Conservation (phyloP, 2,113 vertebrate genomes). For the Lipophrys pholis region DNA sequence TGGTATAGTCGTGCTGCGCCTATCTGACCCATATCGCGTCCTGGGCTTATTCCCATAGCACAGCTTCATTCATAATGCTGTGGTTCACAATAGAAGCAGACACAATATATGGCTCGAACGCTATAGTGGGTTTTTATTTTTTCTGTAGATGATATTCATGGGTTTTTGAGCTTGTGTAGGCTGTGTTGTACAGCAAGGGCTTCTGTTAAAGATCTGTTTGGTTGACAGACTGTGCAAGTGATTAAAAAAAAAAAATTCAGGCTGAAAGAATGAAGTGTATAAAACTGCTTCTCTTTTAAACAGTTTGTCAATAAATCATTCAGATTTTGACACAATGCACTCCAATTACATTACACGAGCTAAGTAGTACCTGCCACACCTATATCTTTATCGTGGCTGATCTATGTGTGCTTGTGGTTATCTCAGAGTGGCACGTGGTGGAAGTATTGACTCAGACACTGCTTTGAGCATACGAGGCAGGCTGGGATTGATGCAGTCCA, state of each 20-base stretch:
- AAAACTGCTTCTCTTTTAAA: background rate
- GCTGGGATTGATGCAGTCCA: constrained; percentile 70
- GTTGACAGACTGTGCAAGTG: background rate
- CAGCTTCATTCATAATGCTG: constrained; percentile 54
- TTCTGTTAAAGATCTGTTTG: background rate
- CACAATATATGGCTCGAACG: constrained; percentile 25
- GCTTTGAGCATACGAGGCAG: constrained; percentile 54
- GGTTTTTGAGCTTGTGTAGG: constrained; percentile 2
- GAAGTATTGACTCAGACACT: constrained; percentile 64
- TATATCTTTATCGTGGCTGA: constrained; percentile 28
- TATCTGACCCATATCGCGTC: constrained; percentile 72
- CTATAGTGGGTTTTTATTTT: constrained; percentile 4
- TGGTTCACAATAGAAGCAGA: constrained; percentile 48
- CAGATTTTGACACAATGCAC: background rate
- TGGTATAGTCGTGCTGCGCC: constrained; percentile 50
- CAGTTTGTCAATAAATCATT: background rate
- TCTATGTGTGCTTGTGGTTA: constrained; percentile 51
- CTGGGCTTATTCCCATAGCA: constrained; percentile 59
- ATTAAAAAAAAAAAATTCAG: background rate
- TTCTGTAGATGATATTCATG: constrained; percentile 13
- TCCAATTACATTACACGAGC: constrained; percentile 7
- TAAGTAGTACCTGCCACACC: constrained; percentile 23
- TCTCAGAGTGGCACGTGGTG: constrained; percentile 62
- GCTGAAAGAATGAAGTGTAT: background rate
- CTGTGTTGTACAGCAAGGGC: background rate